phyloP scores from a whole-genome alignment of 2,797 vertebrate genomes.

The Falco peregrinus region DNA sequence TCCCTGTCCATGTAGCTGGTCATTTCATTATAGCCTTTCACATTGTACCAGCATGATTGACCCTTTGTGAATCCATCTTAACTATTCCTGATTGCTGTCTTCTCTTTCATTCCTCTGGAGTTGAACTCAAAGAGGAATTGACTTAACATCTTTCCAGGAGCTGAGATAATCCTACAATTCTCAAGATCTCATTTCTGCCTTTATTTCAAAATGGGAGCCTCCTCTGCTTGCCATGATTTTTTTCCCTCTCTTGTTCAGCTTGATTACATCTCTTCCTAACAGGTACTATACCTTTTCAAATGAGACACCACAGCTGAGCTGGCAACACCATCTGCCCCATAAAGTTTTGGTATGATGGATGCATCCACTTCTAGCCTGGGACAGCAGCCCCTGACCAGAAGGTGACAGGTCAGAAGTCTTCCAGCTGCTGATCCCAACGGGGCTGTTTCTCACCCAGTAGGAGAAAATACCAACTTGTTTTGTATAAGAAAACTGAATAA shows the following conservation, averaged over 20 bases:
- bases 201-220: neutral
- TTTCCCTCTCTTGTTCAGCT: neutral
- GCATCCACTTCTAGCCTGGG: neutral
- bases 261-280: neutral
- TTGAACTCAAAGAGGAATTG: neutral
- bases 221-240: neutral
- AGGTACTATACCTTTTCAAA: neutral
- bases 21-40: neutral
- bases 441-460: neutral
- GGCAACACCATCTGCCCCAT: neutral
- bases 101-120: neutral
- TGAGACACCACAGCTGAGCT: neutral
- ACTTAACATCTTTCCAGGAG: neutral
- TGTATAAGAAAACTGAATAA: neutral
- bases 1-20: neutral
- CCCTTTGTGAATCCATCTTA: neutral
- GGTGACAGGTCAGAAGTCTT: neutral
- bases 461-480: neutral
- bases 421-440: neutral
- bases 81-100: neutral
- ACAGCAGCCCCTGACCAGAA: neutral
- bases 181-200: neutral
- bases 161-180: neutral
- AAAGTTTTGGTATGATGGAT: neutral
- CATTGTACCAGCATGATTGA: neutral